Conservation (phyloP, 2,888 invertebrate species). For the Argyresthia goedartella region DNA sequence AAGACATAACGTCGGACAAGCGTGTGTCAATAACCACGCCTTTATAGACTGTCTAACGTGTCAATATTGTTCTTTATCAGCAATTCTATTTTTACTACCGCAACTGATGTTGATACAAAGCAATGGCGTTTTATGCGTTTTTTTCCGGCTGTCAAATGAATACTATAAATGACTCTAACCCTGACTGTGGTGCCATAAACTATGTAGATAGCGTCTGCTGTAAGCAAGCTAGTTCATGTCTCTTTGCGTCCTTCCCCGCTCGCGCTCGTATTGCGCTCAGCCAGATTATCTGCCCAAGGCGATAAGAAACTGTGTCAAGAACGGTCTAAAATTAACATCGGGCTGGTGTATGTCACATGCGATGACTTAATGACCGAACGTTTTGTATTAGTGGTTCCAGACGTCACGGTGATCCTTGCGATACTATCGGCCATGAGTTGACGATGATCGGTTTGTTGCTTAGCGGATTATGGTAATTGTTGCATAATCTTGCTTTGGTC, state of each 20-base stretch:
- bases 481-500: neutral
- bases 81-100: no score
- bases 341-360: conserved; percentile 1
- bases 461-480: neutral
- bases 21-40: no score
- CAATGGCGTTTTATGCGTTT: no score
- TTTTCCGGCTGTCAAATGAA: no score
- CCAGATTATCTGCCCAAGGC: conserved; percentile 24
- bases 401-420: neutral
- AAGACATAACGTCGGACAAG: no score
- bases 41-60: no score
- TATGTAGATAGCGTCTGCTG: no score
- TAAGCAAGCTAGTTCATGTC: neutral
- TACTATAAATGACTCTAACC: no score
- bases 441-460: neutral
- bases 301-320: conserved; percentile 41
- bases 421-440: neutral
- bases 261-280: conserved; percentile 4
- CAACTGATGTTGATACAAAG: no score
- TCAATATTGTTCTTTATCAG: no score
- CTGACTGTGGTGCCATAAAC: no score
- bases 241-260: neutral
- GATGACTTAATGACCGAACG: conserved; percentile 13
- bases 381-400: neutral
- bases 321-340: conserved; percentile 8